Percentiles rank a stretch among this genome's conserved stretches.
Conservation (phyloP, 1,140 invertebrate species). For the Rhopalosiphum maidis region DNA sequence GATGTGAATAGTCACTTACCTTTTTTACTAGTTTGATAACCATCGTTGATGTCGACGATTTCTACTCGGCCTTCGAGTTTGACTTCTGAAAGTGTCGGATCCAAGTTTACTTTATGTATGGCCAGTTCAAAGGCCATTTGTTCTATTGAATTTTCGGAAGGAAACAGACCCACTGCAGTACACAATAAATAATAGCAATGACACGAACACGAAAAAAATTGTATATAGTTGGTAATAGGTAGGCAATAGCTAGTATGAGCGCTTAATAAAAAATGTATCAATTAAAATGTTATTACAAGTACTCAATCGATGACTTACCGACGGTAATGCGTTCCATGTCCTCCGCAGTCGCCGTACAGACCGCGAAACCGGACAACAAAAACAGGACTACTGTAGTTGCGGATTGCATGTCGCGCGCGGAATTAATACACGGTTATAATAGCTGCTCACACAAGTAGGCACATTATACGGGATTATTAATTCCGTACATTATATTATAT, state of each 20-base stretch:
- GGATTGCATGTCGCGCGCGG: conserved; percentile 21
- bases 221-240: background rate
- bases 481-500: background rate
- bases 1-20: background rate
- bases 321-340: conserved; percentile 6
- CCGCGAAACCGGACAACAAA: background rate
- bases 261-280: background rate
- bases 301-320: background rate
- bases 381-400: background rate
- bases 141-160: conserved; percentile 81
- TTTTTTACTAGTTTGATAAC: background rate
- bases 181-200: background rate
- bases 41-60: conserved; percentile 36
- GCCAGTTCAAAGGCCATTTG: conserved; percentile 89
- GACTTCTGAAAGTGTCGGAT: conserved; percentile 65
- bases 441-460: background rate
- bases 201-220: background rate
- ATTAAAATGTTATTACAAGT: background rate
- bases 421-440: background rate
- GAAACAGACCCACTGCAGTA: conserved; percentile 83
- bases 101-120: conserved; percentile 82
- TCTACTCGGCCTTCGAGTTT: background rate
- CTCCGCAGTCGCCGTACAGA: background rate
- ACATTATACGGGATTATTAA: conserved; percentile 13
- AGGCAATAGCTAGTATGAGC: background rate